Percentiles rank a stretch among this genome's conserved stretches.
These are phyloP conservation scores for Helarctos malayanus DNA, from an alignment of 2,797 vertebrate genomes.

Conservation along the genomic window DNA sequence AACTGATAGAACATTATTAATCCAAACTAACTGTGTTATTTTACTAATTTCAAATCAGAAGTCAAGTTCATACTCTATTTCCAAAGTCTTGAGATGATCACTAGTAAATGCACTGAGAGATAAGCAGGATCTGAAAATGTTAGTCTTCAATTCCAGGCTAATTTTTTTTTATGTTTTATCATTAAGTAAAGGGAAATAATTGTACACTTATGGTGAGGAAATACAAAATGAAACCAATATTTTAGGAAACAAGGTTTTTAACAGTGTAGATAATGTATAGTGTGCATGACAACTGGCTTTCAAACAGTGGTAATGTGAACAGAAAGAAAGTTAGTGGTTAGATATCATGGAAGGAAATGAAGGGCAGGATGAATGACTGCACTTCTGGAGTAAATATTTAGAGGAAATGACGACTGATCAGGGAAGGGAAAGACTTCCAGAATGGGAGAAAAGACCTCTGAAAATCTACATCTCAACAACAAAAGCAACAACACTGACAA, in stretches of 20 bases:
- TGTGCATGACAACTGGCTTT: neutral
- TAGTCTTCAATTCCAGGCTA: neutral
- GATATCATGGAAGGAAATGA: neutral
- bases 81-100: neutral
- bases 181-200: neutral
- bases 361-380: neutral
- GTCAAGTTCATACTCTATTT: neutral
- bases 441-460: neutral
- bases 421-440: neutral
- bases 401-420: neutral
- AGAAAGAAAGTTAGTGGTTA: neutral
- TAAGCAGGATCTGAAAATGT: neutral
- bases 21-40: neutral
- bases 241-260: neutral
- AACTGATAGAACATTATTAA: neutral
- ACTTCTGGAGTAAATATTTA: neutral
- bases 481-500: neutral
- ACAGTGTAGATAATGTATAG: neutral
- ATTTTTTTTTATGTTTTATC: neutral
- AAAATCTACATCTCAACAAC: neutral
- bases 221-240: neutral
- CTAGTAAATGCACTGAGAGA: neutral
- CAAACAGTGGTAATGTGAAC: neutral
- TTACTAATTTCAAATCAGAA: constrained; percentile 22
- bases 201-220: neutral